Percentiles rank a stretch among this genome's conserved stretches.
Conservation (phyloP, 2,113 vertebrate species). For the Chloropsis hardwickii region DNA sequence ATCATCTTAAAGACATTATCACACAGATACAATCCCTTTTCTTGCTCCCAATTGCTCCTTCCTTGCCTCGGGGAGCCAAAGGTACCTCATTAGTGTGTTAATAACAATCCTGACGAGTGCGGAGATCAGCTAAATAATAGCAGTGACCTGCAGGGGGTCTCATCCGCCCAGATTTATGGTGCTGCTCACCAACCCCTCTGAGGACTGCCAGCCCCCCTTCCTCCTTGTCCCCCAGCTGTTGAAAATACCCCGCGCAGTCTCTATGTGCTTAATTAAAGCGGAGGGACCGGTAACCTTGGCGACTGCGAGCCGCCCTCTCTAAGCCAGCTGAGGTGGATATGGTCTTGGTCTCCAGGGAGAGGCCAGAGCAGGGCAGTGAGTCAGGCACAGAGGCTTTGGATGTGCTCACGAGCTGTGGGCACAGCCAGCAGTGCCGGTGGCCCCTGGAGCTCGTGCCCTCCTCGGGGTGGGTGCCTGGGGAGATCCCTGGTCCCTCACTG, state of each 20-base stretch:
- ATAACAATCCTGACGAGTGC: not conserved
- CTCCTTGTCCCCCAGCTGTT: not conserved
- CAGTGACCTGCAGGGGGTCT: conserved; percentile 30
- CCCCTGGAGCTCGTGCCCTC: not conserved
- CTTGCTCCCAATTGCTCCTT: accelerated
- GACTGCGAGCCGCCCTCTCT: not conserved
- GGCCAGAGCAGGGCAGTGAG: not conserved
- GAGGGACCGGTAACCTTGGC: conserved; percentile 24
- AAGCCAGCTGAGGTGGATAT: not conserved
- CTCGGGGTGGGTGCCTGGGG: not conserved
- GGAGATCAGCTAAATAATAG: not conserved
- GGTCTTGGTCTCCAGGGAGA: not conserved
- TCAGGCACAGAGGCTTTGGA: not conserved
- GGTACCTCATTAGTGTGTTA: not conserved
- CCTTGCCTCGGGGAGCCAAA: not conserved
- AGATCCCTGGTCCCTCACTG: not conserved
- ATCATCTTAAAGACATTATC: not conserved
- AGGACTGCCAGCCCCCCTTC: not conserved
- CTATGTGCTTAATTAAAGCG: conserved; percentile 19
- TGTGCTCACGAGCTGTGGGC: accelerated
- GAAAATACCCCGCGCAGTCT: not conserved
- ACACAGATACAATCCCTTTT: not conserved
- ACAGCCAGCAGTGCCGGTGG: accelerated
- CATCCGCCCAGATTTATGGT: not conserved
- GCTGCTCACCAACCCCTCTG: not conserved